These are phyloP conservation scores for Theristicus caerulescens DNA, from an alignment of 2,113 vertebrate species.

Conservation along the genomic window DNA sequence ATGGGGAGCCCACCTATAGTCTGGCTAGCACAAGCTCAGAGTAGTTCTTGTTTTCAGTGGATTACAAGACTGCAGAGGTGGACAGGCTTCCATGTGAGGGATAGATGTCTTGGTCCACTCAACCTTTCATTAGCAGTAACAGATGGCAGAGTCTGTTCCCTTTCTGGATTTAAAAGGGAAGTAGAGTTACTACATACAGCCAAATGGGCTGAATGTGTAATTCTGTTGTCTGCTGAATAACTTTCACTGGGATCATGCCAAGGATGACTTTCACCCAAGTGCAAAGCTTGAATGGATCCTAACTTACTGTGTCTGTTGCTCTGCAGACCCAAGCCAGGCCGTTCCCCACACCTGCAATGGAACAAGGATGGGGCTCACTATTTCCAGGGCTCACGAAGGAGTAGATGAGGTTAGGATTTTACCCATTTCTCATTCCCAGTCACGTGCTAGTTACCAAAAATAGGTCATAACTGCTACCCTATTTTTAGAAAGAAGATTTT, in stretches of 20 bases:
- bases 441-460: not conserved
- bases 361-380: fast-evolving
- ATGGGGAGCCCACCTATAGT: not conserved
- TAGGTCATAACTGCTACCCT: not conserved
- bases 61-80: not conserved
- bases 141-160: not conserved
- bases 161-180: not conserved
- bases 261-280: not conserved
- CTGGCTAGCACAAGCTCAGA: not conserved
- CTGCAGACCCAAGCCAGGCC: not conserved
- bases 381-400: not conserved
- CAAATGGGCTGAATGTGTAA: not conserved
- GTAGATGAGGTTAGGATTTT: not conserved
- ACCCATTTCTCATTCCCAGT: not conserved
- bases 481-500: not conserved
- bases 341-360: not conserved
- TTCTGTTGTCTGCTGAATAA: not conserved
- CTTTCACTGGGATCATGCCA: not conserved
- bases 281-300: not conserved
- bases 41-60: not conserved
- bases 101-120: not conserved
- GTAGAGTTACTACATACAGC: not conserved
- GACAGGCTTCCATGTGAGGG: not conserved
- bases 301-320: not conserved
- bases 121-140: not conserved